Evolutionary conservation across 2,113 vertebrate genomes (phyloP).

Genomic region (Crotophaga sulcirostris): DNA sequence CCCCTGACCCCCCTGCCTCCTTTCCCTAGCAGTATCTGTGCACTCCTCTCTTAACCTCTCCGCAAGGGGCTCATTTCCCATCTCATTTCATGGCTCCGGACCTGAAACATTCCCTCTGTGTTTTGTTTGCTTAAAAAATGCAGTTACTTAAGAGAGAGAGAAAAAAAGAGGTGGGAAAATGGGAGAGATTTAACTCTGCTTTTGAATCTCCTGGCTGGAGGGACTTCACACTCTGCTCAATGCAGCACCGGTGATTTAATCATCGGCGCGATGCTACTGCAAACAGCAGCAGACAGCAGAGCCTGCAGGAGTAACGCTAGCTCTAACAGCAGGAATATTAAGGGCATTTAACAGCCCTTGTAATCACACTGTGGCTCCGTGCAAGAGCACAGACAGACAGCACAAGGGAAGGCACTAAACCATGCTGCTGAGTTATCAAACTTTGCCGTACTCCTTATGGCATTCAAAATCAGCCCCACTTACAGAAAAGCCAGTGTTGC

Average conservation of each 20-base stretch:
- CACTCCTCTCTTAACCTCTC: neutral
- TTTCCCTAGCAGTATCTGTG: accelerated
- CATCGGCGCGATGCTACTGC: neutral
- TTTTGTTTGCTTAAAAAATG: neutral
- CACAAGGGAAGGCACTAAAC: neutral
- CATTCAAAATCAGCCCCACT: neutral
- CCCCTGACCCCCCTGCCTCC: neutral
- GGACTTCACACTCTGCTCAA: neutral
- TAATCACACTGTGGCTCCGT: conserved; percentile 42
- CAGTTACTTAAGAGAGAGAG: neutral
- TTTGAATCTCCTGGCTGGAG: neutral
- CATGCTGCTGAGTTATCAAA: neutral
- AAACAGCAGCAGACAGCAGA: conserved; percentile 31
- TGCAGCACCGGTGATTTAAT: neutral
- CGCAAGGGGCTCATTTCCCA: neutral
- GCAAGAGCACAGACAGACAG: conserved; percentile 21
- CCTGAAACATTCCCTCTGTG: neutral
- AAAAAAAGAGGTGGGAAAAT: neutral
- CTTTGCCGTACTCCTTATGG: accelerated
- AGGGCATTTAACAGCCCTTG: conserved; percentile 58
- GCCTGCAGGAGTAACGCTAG: neutral
- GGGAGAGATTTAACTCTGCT: neutral
- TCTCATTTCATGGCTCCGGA: neutral
- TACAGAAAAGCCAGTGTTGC: accelerated
- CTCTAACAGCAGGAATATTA: conserved; percentile 48